phyloP scores from a whole-genome alignment of 2,797 vertebrate species.

The Mus caroli region DNA sequence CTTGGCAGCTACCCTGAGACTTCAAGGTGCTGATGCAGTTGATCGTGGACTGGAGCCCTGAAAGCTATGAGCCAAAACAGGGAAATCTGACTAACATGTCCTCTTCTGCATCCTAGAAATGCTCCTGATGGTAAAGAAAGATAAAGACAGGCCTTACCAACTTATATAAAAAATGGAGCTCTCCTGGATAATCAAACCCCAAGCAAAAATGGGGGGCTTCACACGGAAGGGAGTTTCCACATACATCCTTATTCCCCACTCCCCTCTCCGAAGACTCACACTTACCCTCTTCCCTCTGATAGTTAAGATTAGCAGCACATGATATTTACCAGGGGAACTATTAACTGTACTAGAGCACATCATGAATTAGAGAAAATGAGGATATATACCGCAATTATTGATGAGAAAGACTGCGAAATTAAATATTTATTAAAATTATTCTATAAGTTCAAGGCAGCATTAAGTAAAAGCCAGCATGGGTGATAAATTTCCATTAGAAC shows the following conservation, averaged over 20 bases:
- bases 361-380: background rate
- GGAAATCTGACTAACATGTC: background rate
- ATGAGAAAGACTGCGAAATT: background rate
- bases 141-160: background rate
- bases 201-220: background rate
- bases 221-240: background rate
- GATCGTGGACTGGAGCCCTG: background rate
- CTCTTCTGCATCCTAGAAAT: background rate
- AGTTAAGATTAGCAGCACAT: background rate
- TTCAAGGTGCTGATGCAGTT: background rate
- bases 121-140: background rate
- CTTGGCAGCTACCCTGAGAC: background rate
- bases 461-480: background rate
- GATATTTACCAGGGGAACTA: background rate
- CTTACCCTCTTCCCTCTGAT: background rate
- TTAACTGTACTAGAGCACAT: background rate
- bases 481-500: background rate
- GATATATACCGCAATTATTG: background rate
- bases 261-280: background rate
- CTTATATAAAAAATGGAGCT: background rate
- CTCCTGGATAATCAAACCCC: background rate
- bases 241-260: background rate
- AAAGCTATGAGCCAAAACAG: background rate
- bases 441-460: background rate
- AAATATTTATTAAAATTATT: slow-evolving; percentile 9